Percentiles rank a stretch among this genome's conserved stretches.
These are phyloP conservation scores for Troglohyphantes excavatus DNA, from an alignment of 2,888 invertebrate species.

Conservation along the genomic window DNA sequence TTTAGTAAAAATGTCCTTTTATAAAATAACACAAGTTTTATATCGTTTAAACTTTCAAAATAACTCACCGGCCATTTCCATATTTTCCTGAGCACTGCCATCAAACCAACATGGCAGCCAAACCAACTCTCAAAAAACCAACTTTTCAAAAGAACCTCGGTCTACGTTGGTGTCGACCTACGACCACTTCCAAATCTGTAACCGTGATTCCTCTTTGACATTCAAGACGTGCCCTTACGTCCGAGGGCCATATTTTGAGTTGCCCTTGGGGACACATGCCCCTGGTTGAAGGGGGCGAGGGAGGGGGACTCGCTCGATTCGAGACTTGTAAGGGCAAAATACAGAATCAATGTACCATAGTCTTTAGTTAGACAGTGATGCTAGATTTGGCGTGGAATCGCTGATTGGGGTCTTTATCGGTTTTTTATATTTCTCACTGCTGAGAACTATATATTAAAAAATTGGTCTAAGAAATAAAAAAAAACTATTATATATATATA, in stretches of 20 bases:
- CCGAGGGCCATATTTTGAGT: not conserved
- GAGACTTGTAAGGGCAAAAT: conserved; percentile 5
- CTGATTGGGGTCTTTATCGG: no score
- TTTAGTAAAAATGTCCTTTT: no score
- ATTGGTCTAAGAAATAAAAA: no score
- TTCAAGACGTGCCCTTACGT: not conserved
- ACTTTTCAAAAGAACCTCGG: not conserved
- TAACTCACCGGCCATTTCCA: conserved; percentile 70
- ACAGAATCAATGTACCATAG: no score
- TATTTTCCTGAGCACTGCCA: conserved; percentile 51
- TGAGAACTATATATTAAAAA: no score
- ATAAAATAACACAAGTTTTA: no score
- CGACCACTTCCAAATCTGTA: conserved; percentile 12
- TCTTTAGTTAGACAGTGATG: no score
- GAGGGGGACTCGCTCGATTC: not conserved
- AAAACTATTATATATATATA: not conserved
- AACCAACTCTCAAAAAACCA: not conserved
- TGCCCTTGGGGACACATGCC: not conserved
- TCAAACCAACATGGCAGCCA: conserved; percentile 34
- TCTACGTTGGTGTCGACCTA: conserved; percentile 4
- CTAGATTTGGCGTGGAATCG: no score
- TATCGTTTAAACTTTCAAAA: no score
- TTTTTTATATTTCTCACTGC: no score
- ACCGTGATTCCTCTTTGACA: conserved; percentile 31
- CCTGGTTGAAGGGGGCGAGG: not conserved